Percentiles rank a stretch among this genome's conserved stretches.
Conservation (phyloP, 2,888 invertebrate species). For the Aelia acuminata region DNA sequence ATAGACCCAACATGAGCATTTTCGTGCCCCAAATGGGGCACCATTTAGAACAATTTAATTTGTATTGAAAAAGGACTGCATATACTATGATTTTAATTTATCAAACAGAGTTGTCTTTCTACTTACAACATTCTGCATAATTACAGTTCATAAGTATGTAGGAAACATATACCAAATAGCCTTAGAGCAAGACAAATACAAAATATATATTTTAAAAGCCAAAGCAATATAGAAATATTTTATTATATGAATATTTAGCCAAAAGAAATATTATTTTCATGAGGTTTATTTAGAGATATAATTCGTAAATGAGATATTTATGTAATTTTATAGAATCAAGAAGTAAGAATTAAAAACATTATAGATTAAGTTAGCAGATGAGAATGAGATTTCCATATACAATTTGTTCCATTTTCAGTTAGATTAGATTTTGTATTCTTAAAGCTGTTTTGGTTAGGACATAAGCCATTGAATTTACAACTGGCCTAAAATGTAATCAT, state of each 20-base stretch:
- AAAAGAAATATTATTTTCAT: not conserved
- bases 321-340: constrained; percentile 24
- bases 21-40: not conserved
- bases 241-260: not conserved
- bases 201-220: constrained; percentile 49
- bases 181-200: constrained; percentile 29
- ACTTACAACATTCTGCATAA: not conserved
- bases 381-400: not conserved
- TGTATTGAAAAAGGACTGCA: not conserved
- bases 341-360: not conserved
- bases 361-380: not conserved
- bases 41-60: not conserved
- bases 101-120: not conserved
- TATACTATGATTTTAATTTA: not conserved
- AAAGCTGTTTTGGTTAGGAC: not conserved
- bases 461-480: not conserved
- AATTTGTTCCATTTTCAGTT: not conserved
- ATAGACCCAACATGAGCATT: constrained; percentile 49
- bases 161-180: constrained; percentile 25
- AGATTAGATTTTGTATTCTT: not conserved
- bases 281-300: not conserved
- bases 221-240: constrained; percentile 48
- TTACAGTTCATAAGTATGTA: not conserved
- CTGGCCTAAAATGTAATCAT: not conserved
- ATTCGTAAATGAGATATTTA: constrained; percentile 6